Conservation (phyloP, 1,140 invertebrate genomes). For the Euura lappo region DNA sequence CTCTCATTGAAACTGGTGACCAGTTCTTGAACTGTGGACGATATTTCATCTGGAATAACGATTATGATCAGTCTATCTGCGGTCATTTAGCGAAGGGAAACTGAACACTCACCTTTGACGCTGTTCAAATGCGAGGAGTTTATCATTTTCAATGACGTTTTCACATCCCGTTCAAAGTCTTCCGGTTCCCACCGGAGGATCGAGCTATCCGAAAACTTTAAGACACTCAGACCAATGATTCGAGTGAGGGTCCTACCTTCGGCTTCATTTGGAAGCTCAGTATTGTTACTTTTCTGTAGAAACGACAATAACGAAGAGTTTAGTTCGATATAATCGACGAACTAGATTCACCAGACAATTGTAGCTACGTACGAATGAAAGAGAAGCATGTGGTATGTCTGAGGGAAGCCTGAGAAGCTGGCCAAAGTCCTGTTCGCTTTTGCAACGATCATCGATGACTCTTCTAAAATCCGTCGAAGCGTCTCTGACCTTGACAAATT, state of each 20-base stretch:
- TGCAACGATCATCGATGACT: too few species aligned
- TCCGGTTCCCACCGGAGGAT: conserved; percentile 49
- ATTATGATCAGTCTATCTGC: neutral
- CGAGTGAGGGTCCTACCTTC: conserved; percentile 39
- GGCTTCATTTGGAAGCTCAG: neutral
- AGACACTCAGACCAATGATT: conserved; percentile 46
- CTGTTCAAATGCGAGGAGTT: neutral
- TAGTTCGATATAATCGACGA: too few species aligned
- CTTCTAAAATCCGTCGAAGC: too few species aligned
- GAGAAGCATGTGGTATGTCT: conserved; percentile 46
- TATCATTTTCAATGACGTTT: conserved; percentile 39
- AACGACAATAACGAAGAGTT: too few species aligned
- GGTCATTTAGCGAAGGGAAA: too few species aligned
- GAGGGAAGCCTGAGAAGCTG: conserved; percentile 37
- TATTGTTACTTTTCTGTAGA: neutral
- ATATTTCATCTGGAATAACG: conserved; percentile 26
- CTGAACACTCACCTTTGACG: too few species aligned
- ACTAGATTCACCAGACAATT: neutral
- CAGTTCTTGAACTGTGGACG: conserved; percentile 15
- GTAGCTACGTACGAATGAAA: conserved; percentile 38
- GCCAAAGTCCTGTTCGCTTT: neutral
- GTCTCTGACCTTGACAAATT: conserved; percentile 22
- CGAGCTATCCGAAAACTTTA: conserved; percentile 52
- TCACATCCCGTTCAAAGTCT: conserved; percentile 39
- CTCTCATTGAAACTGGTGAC: conserved; percentile 26